Evolutionary conservation across 2,888 invertebrate genomes (phyloP), one percentile per base, ranked within the genome.

Genomic region (Acanthosoma haemorrhoidale): DNA sequence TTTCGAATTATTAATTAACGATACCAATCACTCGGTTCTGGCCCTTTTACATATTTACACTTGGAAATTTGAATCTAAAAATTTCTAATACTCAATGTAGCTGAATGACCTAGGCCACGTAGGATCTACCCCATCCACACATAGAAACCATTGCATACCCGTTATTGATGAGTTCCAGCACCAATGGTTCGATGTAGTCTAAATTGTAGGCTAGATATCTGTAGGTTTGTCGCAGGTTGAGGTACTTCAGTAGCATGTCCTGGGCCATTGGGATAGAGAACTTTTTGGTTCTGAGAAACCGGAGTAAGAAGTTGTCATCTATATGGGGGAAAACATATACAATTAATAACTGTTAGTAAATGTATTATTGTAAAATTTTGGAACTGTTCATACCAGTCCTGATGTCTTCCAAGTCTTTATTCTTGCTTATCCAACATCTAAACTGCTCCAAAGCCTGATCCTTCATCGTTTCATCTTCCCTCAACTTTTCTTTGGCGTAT

Each of bases 261-360:
- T 90, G 88, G 0, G 91, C 88, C 84, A 89, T 88, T 2, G 88
- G 87, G 0, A 92, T 87, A 77, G 88, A 88, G 81, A 88, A 92
- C 78, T 91, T 92, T 80, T 91, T 90, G 71, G 87, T 85, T 13
- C 92, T 85, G 61, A 92, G 82, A 78, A 90, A 92, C 72, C 89
- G 84, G 64, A 92, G 82, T 58, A 92, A 80, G 79, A 88, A 91
- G 76, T 80, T 84, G 0, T 86, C 80, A 80, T 91, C 90, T n/a
- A n/a, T n/a, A n/a, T n/a, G n/a, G n/a, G n/a, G n/a, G n/a, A n/a
- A n/a, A 90, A 81, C 32, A 43, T 2, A 21, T 9, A 16, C 0
- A 11, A 43, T 43, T 0, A 11, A 13, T 43, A 3, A 41, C 16
- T 41, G 4, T 1, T 11, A n/a, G 16, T 6, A n/a, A 5, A n/a